Base-by-base conservation (phyloP, 2,888 invertebrate species). In the Dicycla oo region DNA sequence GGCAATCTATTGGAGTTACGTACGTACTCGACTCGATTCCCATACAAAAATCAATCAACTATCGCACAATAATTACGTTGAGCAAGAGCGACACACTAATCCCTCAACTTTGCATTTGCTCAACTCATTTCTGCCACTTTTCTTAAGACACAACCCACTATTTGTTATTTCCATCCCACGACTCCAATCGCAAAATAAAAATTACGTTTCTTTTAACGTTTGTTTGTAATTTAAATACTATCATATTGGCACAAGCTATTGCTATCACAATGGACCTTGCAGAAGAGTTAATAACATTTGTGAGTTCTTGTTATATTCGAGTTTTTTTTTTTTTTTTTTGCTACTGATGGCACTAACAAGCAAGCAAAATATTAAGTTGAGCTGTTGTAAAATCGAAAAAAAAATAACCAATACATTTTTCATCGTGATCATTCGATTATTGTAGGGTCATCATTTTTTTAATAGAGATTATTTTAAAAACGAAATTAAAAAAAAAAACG, bases 231-330 rank as follows among this genome's bases (percentile, higher is more conserved):
- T 83, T 78, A 71, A 68, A 69, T 58, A 65, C 65, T 79, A 72
- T 66, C 70, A 68, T 89, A 90, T 95, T 94, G 95, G 95, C 95
- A 95, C 95, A 93, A 94, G 88, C 92, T 94, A 93, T 90, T 78
- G 89, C 93, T 94, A 94, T 95, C 95, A 94, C 94, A 94, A 90
- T 90, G 86, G 90, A 94, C 91, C 91, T 93, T 93, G 92, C 91
- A 88, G 88, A 87, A 83, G 75, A 86, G 68, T 80, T 80, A 69
- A 77, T 82, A 49, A 43, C 13, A 83, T 73, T 83, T 85, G 40
- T 78, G 69, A 58, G 58, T 73, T 79, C 77, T 81, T 68, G 74
- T 56, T 47, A 65, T 71, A 73, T 66, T 75, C 60, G 83, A 87
- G 82, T 77, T 71, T 78, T 82, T 69, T 30, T 77, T 71, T 78